These are phyloP conservation scores for Serinus canaria DNA, from an alignment of 2,113 vertebrate genomes.

Conservation along the genomic window DNA sequence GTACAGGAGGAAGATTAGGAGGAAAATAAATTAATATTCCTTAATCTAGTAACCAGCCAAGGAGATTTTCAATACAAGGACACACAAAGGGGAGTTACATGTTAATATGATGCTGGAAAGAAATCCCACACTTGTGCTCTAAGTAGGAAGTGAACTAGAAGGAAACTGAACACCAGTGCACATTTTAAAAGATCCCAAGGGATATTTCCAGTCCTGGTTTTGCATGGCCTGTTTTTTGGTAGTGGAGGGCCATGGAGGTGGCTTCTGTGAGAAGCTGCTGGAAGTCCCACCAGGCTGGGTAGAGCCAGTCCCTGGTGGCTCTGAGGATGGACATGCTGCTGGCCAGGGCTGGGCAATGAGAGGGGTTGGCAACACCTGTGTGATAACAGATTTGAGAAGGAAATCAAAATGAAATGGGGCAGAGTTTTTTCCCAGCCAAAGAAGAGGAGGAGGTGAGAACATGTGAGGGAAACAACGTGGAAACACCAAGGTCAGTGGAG, in stretches of 20 bases:
- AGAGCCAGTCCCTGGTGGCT: neutral
- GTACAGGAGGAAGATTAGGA: neutral
- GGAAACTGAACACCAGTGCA: neutral
- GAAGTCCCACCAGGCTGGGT: neutral
- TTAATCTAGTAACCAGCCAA: neutral
- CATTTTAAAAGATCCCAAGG: neutral
- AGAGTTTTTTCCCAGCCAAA: neutral
- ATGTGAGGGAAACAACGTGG: neutral
- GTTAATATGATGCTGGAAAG: neutral
- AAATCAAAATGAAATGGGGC: neutral
- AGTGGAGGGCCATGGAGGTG: rapidly evolving
- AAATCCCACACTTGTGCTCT: neutral
- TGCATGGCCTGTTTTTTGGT: neutral
- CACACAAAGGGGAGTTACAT: neutral
- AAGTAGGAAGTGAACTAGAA: neutral
- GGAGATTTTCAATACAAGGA: neutral
- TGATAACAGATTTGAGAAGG: neutral
- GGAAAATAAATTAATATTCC: neutral
- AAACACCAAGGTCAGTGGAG: neutral
- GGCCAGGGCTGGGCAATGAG: rapidly evolving
- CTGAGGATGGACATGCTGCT: neutral
- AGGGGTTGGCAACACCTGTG: rapidly evolving
- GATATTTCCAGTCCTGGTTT: neutral
- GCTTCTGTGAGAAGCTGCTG: neutral
- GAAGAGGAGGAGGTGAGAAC: neutral